Evolutionary conservation across 2,113 vertebrate species (phyloP).

Genomic region (Muntiacus muntjak): DNA sequence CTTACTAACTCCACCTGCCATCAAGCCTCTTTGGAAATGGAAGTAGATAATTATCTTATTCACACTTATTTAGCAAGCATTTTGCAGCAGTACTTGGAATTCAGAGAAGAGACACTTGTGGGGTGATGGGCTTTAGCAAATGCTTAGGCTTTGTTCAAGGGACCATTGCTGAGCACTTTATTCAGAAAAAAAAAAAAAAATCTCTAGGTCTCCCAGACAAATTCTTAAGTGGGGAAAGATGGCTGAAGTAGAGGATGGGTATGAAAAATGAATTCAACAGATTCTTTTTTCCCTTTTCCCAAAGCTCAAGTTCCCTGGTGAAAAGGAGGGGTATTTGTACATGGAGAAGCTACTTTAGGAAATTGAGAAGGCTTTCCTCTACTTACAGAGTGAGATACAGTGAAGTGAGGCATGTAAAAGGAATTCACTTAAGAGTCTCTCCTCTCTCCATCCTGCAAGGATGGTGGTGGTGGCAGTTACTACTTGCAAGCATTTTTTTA

Average conservation of each 20-base stretch:
- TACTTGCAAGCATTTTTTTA: not conserved
- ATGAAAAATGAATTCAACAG: not conserved
- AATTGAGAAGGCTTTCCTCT: not conserved
- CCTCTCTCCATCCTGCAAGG: not conserved
- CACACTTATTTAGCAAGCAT: slow-evolving; percentile 51
- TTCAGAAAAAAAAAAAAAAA: not conserved
- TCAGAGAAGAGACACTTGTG: not conserved
- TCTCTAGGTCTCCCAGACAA: not conserved
- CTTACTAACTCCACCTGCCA: slow-evolving; percentile 53
- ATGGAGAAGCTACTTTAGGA: not conserved
- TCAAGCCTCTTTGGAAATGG: slow-evolving; percentile 51
- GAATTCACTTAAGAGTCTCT: not conserved
- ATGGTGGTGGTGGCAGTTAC: not conserved
- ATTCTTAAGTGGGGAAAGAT: not conserved
- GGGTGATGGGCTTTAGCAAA: not conserved
- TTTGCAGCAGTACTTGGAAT: slow-evolving; percentile 45
- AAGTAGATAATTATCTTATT: slow-evolving; percentile 62
- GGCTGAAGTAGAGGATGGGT: not conserved
- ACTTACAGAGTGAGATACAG: not conserved
- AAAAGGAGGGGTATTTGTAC: not conserved
- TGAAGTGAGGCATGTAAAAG: not conserved
- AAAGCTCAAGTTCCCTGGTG: not conserved
- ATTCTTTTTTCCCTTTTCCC: not conserved
- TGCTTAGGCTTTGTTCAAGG: not conserved
- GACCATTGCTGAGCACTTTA: not conserved